Percentiles rank a stretch among this genome's conserved stretches.
phyloP scores from a whole-genome alignment of 64 coral and sea anemone genomes.

The Cladopsammia gracilis region DNA sequence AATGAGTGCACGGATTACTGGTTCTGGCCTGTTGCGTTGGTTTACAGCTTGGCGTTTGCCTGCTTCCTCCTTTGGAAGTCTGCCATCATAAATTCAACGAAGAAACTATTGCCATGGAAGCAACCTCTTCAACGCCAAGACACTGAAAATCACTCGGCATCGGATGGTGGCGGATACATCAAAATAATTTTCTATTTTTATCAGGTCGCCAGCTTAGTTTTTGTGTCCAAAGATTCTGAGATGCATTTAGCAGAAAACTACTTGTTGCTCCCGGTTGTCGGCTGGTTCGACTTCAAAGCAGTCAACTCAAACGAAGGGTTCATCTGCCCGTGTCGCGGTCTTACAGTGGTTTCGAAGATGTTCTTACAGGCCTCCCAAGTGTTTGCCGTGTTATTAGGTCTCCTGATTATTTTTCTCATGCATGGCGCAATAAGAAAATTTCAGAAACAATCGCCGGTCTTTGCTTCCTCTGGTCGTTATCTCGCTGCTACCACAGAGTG shows the following conservation, averaged over 20 bases:
- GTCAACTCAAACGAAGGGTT: not conserved
- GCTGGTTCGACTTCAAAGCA: slow-evolving; percentile 41
- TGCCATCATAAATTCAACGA: not conserved
- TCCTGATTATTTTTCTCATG: slow-evolving; percentile 14
- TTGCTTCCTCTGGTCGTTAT: slow-evolving; percentile 28
- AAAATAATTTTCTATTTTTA: slow-evolving; percentile 71
- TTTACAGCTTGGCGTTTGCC: slow-evolving; percentile 34
- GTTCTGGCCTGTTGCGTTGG: slow-evolving; percentile 41
- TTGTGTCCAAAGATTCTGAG: not conserved
- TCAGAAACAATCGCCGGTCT: not conserved
- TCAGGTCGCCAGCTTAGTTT: slow-evolving; percentile 48
- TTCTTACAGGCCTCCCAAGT: slow-evolving; percentile 27
- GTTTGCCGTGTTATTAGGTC: not conserved
- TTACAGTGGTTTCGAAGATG: slow-evolving; percentile 37
- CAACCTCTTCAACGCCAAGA: not conserved
- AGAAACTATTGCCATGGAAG: not conserved
- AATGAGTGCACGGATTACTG: slow-evolving; percentile 27
- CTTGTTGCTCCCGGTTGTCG: slow-evolving; percentile 3
- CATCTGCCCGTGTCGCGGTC: slow-evolving; percentile 34
- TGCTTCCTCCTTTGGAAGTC: slow-evolving; percentile 33
- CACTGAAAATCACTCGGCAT: not conserved
- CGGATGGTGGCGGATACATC: slow-evolving; percentile 31
- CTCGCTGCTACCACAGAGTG: slow-evolving; percentile 36
- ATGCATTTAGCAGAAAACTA: slow-evolving; percentile 1
- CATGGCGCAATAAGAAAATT: not conserved